Evolutionary conservation across 2,113 vertebrate species (phyloP).

Genomic region (Carlito syrichta): DNA sequence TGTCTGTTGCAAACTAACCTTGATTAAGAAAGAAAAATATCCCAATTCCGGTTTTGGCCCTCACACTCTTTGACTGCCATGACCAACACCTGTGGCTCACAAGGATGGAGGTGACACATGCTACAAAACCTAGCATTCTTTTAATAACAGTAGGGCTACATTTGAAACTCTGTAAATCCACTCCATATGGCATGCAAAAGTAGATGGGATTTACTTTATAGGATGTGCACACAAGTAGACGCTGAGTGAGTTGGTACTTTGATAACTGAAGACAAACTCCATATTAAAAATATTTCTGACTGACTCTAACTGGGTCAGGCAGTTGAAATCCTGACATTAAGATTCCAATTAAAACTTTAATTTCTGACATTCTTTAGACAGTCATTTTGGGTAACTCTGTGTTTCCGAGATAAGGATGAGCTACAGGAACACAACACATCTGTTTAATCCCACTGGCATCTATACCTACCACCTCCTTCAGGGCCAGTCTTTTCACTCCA

Average conservation of each 20-base stretch:
- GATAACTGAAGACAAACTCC: slow-evolving; percentile 42
- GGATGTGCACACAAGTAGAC: slow-evolving; percentile 12
- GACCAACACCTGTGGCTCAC: background rate
- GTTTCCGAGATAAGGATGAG: slow-evolving; percentile 44
- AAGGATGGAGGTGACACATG: background rate
- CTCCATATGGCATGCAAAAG: slow-evolving; percentile 45
- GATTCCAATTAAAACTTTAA: slow-evolving; percentile 56
- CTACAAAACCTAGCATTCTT: slow-evolving; percentile 36
- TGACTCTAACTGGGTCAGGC: slow-evolving; percentile 57
- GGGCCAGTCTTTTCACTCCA: background rate
- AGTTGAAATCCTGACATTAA: slow-evolving; percentile 51
- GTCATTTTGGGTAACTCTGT: background rate
- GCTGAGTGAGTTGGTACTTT: background rate
- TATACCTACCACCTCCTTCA: background rate
- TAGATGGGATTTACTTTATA: slow-evolving; percentile 52
- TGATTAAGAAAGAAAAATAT: slow-evolving; percentile 10
- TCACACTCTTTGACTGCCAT: background rate
- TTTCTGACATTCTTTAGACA: slow-evolving; percentile 31
- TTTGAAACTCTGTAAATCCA: background rate
- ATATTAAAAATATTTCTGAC: background rate
- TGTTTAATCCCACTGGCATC: background rate
- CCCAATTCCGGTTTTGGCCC: background rate
- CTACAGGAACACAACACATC: background rate
- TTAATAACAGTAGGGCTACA: slow-evolving; percentile 38
- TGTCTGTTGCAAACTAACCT: slow-evolving; percentile 16